Evolutionary conservation across 2,888 invertebrate genomes (phyloP), one percentile per base, ranked within the genome.

Genomic region (Plagodis pulveraria): DNA sequence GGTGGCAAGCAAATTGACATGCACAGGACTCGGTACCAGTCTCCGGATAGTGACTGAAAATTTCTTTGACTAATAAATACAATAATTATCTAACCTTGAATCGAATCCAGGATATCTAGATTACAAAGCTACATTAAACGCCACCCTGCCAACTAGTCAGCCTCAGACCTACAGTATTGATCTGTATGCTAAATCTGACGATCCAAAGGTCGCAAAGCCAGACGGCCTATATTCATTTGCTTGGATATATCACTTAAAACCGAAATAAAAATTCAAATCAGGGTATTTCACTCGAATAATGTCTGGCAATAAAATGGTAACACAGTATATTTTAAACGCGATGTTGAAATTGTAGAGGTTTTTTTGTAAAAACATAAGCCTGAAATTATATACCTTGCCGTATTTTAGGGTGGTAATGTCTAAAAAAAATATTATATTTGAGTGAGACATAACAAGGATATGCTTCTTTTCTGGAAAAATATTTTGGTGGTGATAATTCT

Each of bases 181-280:
- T 1, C 36, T 12, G 7, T 48, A 48, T 38, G 36, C 5, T 12
- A 38, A 38, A 36, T 12, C 22, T 22, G 4, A 22, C 4, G 22
- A 22, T 22, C 1, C 22, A 22, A 22, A 2, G 22, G 22, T 22
- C 22, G 22, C 22, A 22, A 35, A 38, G 12, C 38, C 7, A 32
- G 32, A 49, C 6, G 2, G n/a, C 40, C 40, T 49, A 22, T 22
- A n/a, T 32, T 7, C 35, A 6, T 49, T 49, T 34, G 33, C 41
- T 10, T 34, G 5, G 12, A 12, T 36, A 5, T 2, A 38, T 38
- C 6, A 8, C 44, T 10, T 38, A 46, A 46, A 55, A n/a, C 50
- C 38, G 42, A 50, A 47, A 50, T 54, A 58, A 59, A 53, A 59
- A 54, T 47, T 54, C 54, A 55, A 50, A 59, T 59, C 48, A 46